phyloP scores from a whole-genome alignment of 2,888 invertebrate genomes.

The Athalia circularis region DNA sequence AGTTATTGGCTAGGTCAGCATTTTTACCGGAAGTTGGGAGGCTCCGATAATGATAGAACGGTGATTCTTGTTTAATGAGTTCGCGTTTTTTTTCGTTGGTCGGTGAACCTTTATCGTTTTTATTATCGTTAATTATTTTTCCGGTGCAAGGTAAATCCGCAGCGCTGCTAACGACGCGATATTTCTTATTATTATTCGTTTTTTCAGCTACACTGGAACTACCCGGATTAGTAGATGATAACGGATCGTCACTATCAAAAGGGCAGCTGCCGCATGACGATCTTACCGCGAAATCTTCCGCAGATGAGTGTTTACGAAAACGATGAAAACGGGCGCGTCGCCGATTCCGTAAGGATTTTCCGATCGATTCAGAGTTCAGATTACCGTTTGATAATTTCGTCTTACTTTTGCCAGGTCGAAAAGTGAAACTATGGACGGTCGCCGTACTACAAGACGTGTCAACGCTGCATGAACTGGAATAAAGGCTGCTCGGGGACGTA shows the following conservation, averaged over 20 bases:
- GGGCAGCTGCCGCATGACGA: slow-evolving; percentile 44
- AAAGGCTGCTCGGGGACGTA: slow-evolving; percentile 52
- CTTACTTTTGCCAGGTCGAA: slow-evolving; percentile 73
- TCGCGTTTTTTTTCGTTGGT: not conserved
- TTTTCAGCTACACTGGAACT: slow-evolving; percentile 5
- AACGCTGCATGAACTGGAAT: slow-evolving; percentile 79
- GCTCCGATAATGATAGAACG: slow-evolving; percentile 5
- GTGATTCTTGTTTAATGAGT: not conserved
- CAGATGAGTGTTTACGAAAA: slow-evolving; percentile 34
- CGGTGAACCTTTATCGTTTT: not conserved
- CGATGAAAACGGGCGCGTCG: slow-evolving; percentile 59
- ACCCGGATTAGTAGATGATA: slow-evolving; percentile 21
- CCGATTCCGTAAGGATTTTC: not conserved
- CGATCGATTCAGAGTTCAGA: not conserved
- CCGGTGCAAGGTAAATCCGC: not conserved
- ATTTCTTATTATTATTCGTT: too few relatives aligned
- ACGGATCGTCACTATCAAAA: slow-evolving; percentile 14
- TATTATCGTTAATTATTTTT: slow-evolving; percentile 6
- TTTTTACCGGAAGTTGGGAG: slow-evolving; percentile 57
- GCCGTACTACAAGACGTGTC: slow-evolving; percentile 84
- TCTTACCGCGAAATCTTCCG: slow-evolving; percentile 61
- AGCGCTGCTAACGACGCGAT: too few relatives aligned
- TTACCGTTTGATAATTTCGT: not conserved
- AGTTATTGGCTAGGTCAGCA: slow-evolving; percentile 42
- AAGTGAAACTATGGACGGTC: slow-evolving; percentile 84